Conservation (phyloP, 2,113 vertebrate species). For the Caretta caretta region DNA sequence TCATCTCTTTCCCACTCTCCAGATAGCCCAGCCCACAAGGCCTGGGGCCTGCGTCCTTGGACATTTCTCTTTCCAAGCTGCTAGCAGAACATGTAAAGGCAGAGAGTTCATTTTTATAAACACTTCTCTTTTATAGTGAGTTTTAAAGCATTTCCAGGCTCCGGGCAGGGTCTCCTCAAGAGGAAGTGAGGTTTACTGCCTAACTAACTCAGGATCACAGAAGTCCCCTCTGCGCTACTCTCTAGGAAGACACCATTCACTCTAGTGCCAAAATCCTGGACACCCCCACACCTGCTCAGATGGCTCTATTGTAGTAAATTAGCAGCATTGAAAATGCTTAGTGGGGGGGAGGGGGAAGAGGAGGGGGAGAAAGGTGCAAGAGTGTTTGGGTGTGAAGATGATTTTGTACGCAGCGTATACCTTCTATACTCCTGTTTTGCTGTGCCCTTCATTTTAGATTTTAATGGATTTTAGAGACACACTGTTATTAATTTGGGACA, state of each 20-base stretch:
- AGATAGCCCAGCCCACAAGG: too few species aligned
- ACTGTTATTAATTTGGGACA: not conserved
- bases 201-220: not conserved
- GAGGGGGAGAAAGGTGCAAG: not conserved
- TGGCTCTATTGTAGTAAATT: not conserved
- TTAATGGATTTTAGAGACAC: not conserved
- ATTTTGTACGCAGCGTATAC: not conserved
- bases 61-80: not conserved
- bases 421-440: not conserved
- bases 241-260: too few species aligned
- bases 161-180: not conserved
- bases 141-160: not conserved
- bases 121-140: too few species aligned
- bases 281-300: not conserved
- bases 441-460: not conserved
- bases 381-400: rapidly evolving
- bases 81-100: not conserved
- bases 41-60: too few species aligned
- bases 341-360: rapidly evolving
- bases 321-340: not conserved
- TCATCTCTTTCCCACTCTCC: too few species aligned
- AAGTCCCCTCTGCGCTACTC: not conserved
- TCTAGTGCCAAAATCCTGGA: not conserved
- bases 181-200: not conserved
- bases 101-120: too few species aligned